Percentiles rank a stretch among this genome's conserved stretches.
Evolutionary conservation across 1,140 invertebrate species (phyloP).

Genomic region (Anoplolepis gracilipes): DNA sequence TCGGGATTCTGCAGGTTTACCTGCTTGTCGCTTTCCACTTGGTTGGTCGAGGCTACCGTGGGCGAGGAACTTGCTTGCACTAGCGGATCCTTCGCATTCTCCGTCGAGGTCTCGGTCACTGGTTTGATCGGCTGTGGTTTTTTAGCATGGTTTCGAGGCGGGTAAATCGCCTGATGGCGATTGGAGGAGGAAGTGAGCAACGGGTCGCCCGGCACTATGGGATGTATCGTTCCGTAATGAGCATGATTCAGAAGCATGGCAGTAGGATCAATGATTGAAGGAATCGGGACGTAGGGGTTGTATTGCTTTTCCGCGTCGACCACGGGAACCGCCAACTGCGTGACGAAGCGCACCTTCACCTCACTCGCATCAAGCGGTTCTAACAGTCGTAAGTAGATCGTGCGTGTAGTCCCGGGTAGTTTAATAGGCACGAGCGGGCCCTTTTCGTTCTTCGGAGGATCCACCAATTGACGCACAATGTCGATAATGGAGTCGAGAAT

Average conservation of each 20-base stretch:
- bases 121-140: not conserved
- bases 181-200: not conserved
- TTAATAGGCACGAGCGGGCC: slow-evolving; percentile 71
- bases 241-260: not conserved
- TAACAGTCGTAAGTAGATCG: slow-evolving; percentile 69
- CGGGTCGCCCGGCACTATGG: not conserved
- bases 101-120: not conserved
- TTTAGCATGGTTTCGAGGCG: not conserved
- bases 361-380: slow-evolving; percentile 59
- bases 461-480: slow-evolving; percentile 40
- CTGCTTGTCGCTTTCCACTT: not conserved
- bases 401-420: slow-evolving; percentile 63
- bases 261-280: not conserved
- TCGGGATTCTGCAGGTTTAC: not conserved
- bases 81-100: not conserved
- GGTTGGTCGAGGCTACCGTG: not conserved
- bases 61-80: not conserved
- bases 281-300: not conserved
- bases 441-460: not conserved
- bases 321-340: slow-evolving; percentile 6
- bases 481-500: slow-evolving; percentile 58
- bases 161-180: not conserved
- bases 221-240: not conserved
- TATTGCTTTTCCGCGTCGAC: slow-evolving; percentile 9
- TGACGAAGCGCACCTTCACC: slow-evolving; percentile 69